Evolutionary conservation across 1,140 invertebrate genomes (phyloP), one percentile per base, ranked within the genome.

Genomic region (Drosophila asahinai): DNA sequence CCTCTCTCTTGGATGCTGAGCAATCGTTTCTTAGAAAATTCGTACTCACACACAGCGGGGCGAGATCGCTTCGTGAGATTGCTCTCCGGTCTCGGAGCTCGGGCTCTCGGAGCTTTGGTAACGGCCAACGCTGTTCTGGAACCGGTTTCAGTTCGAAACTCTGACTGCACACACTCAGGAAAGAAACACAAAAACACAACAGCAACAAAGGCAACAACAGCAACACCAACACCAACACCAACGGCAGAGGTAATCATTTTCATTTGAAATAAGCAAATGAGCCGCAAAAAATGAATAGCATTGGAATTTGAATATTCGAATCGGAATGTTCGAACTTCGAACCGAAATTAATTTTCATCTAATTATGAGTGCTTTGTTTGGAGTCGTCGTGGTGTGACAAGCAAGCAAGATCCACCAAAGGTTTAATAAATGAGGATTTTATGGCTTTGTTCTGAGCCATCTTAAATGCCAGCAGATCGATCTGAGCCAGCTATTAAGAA

Each of bases 321-420:
- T 43, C 51, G 70, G 67, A 72, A 61, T 72, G 67, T 22, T 27
- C 42, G 67, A 72, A 72, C 70, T 60, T 36, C 40, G 57, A 65
- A 17, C 57, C 7, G 15, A 73, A 33, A 72, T 89, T 75, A 81
- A 84, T 89, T 89, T 68, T 81, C 64, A 83, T 83, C 58, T 79
- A 80, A 83, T 83, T 87, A 87, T 86, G 36, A 67, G 66, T 38
- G 70, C 57, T 86, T 87, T 80, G 72, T 87, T 73, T 65, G 33
- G 15, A 65, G 33, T 55, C 60, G 59, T 59, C 63, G 45, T 64
- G 27, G 33, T 61, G 43, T 71, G 80, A 76, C 73, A 76, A 76
- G 73, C 72, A 9, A 45, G 17, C 45, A 40, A 38, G 64, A 52
- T 57, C 6, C 15, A 43, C 25, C 25, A 33, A 45, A 43, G 27